Base-by-base conservation (phyloP, 92 coral and sea anemone genomes). In the Metridium senile region DNA sequence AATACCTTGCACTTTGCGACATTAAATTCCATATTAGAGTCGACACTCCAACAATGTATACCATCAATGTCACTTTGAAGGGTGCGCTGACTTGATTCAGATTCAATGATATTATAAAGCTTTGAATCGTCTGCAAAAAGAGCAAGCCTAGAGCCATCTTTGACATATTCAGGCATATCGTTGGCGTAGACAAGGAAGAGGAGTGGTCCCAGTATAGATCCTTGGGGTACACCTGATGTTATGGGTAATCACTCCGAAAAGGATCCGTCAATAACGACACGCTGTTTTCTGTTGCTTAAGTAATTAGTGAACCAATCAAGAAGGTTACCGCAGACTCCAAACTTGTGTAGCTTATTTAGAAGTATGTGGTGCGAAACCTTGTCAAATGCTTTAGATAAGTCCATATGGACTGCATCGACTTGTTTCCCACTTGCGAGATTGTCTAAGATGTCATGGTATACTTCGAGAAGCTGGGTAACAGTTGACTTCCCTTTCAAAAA, bases 171-270 rank as follows among this genome's bases (percentile, higher is more conserved):
- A 20, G 74, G 88, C 62, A 84, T 39, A 51, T 79, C 85, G 61
- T 85, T 85, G 35, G 49, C 58, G 58, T 71, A 85, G 23, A 72
- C 85, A 72, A 73, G 68, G 43, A 85, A 85, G 19, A 85, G 28
- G 19, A 85, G 75, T 49, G 77, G 85, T 11, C 90, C 90, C 39
- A 81, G 70, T 21, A 81, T 81, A 11, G 90, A 81, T 52, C 87
- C 87, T 58, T 77, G 88, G 2, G 83, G 88, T n/a, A 87, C 85
- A 16, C 88, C 81, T 20, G 90, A 81, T 18, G 74, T 59, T 4
- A 86, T 85, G 22, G 89, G 89, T 3, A 84, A 72, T 86, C 86
- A 79, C 45, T 63, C 69, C 9, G 93, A 75, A 69, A 68, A 59
- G 18, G 33, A 23, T 26, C 81, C 81, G 17, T 84, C 86, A 7